Base-by-base conservation (phyloP, 2,888 invertebrate species). In the Tetrapedia diversipes region DNA sequence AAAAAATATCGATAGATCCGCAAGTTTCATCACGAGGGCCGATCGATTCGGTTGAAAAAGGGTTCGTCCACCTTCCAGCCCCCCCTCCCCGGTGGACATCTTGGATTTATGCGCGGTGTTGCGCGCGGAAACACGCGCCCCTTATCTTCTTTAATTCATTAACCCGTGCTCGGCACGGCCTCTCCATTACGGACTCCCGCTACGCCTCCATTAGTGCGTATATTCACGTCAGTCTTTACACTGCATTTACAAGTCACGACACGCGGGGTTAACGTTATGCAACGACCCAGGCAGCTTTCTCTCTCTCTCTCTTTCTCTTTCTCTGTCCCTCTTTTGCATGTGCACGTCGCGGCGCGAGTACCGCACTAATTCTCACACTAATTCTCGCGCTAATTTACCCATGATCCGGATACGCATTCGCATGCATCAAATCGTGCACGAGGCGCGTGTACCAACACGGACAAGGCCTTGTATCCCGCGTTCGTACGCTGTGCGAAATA, bases 371-470 rank as follows among this genome's bases (percentile, higher is more conserved):
- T 82, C 82, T 74, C 81, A 83, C 79, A 79, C 82, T 80, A 83
- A 83, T 83, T 84, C 83, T 73, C 79, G 79, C 78, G 79, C 83
- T 86, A 85, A 87, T 86, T 87, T 85, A 83, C 86, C 71, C 75
- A 77, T 71, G 86, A 85, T 86, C 86, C 79, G 86, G 81, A 84
- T 85, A 86, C 77, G 81, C 68, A 80, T 78, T 82, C 76, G 79
- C 83, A 80, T 79, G 78, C 84, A 80, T 82, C 82, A 81, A 82
- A 77, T 68, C 64, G 80, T 77, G 77, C 49, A 59, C 66, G 69
- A 68, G 37, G 51, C 57, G 67, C 66, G 29, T 69, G 76, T 57
- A 66, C 70, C 68, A 67, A 74, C 71, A 75, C 80, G 60, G 59
- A 69, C 77, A 65, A 57, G 73, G 74, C 56, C 69, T 61, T 74